Evolutionary conservation across 2,888 invertebrate species (phyloP), one percentile per base, ranked within the genome.

Genomic region (Amiota mariae): DNA sequence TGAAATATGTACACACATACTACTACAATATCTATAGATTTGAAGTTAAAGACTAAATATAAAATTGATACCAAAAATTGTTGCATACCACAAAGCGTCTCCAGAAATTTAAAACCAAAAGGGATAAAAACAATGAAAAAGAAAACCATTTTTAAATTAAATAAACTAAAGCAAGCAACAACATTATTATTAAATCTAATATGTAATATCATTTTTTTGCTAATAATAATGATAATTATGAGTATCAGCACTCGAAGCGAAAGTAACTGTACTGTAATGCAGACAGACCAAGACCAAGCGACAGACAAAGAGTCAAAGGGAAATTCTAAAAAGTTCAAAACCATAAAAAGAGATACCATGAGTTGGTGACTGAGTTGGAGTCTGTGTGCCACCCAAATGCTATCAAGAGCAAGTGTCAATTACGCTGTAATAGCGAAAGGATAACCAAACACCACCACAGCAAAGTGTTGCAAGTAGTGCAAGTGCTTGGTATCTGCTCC

Each of bases 371-470:
- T 36, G 54, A 51, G 54, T 73, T n/a, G n/a, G 71, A 72, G 75
- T 48, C 73, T 48, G 8, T 13, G 48, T 46, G 15, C 47, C 36
- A 63, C n/a, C 63, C 15, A 20, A n/a, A 47, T 54, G 64, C 73
- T 71, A 79, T 75, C 80, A 78, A 75, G 75, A 78, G 80, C 78
- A 80, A 84, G 83, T 84, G 83, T 84, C 83, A 84, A 84, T 84
- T 84, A 84, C 83, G 81, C 80, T 78, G 75, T 85, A 84, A 85
- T 85, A 75, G 83, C 85, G 75, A 85, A 82, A 79, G 85, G 85
- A 85, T 84, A 81, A 82, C 82, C 84, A 84, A 84, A 82, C 76
- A 81, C 83, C 76, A 81, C 83, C 83, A 80, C 85, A 82, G 82
- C 84, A 84, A 85, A 83, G 83, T 82, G 82, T 80, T 78, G 77